Conservation (phyloP, 2,797 vertebrate genomes). For the Gallinago nigripennis region DNA sequence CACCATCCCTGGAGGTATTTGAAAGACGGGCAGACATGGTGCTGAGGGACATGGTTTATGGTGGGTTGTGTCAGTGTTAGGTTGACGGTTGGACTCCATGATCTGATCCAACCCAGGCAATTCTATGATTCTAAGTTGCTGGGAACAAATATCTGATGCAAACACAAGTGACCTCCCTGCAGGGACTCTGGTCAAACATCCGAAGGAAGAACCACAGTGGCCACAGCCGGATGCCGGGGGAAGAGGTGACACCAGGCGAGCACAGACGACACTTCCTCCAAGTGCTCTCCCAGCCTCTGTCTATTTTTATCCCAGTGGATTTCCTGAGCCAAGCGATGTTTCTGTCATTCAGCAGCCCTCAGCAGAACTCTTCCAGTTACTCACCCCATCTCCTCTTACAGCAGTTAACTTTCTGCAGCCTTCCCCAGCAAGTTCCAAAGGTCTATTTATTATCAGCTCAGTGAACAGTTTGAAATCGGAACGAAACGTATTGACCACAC, state of each 20-base stretch:
- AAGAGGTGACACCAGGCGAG: background rate
- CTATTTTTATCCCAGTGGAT: conserved; percentile 15
- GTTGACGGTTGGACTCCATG: too few species aligned
- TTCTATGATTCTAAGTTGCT: background rate
- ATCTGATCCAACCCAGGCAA: too few species aligned
- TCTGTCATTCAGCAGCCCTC: background rate
- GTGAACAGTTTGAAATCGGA: background rate
- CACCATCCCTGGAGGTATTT: too few species aligned
- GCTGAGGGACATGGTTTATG: too few species aligned
- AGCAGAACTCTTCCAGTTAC: background rate
- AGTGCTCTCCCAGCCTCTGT: background rate
- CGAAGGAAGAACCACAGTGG: background rate
- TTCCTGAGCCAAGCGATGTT: background rate
- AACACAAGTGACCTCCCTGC: accelerated
- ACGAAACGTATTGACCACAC: background rate
- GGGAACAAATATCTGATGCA: background rate
- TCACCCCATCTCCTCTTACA: background rate
- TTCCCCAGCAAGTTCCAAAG: background rate
- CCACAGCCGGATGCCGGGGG: background rate
- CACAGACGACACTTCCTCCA: background rate
- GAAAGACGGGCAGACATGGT: too few species aligned
- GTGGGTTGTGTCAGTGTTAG: too few species aligned
- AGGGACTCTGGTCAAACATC: background rate
- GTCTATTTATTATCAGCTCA: background rate
- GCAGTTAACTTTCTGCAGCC: background rate